A percentile compares a stretch with the other conserved stretches of the same genome.
These are phyloP conservation scores for Meteorus colon DNA, from an alignment of 2,888 invertebrate species.

Conservation along the genomic window DNA sequence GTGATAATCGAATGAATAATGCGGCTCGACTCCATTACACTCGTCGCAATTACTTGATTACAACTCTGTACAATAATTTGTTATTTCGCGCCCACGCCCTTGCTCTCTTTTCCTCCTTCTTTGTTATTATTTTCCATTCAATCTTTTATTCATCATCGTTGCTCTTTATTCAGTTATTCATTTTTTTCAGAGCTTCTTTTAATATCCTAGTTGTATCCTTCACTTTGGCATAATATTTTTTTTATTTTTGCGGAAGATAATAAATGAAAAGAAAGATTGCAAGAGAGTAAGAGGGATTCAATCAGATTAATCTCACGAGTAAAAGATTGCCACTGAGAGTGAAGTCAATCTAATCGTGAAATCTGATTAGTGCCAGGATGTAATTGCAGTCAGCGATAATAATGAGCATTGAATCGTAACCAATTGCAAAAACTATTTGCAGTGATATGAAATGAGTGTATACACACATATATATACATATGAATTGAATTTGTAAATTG, in stretches of 20 bases:
- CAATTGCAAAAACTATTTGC: constrained; percentile 18
- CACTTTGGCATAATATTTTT: background rate
- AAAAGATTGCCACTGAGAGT: constrained; percentile 4
- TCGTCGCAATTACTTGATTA: constrained; percentile 46
- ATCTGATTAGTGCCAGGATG: constrained; percentile 25
- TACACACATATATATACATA: background rate
- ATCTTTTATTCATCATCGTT: constrained; percentile 1
- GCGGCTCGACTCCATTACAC: constrained; percentile 51
- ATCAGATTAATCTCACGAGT: background rate
- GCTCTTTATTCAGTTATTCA: constrained; percentile 7
- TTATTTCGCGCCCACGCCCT: constrained; percentile 24
- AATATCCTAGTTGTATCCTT: constrained; percentile 12
- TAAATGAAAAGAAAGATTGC: background rate
- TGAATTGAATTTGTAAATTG: background rate
- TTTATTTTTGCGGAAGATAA: background rate
- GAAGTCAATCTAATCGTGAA: constrained; percentile 24
- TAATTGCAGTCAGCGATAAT: constrained; percentile 25
- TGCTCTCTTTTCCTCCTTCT: constrained; percentile 12
- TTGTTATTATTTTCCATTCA: background rate
- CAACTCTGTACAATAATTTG: constrained; percentile 19
- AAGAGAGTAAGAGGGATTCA: background rate
- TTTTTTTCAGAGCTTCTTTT: constrained; percentile 26
- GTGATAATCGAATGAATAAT: constrained; percentile 56
- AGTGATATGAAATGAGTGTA: background rate
- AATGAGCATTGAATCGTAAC: constrained; percentile 14